Base-by-base conservation (phyloP, 2,888 invertebrate genomes). In the Euzophera pinguis region DNA sequence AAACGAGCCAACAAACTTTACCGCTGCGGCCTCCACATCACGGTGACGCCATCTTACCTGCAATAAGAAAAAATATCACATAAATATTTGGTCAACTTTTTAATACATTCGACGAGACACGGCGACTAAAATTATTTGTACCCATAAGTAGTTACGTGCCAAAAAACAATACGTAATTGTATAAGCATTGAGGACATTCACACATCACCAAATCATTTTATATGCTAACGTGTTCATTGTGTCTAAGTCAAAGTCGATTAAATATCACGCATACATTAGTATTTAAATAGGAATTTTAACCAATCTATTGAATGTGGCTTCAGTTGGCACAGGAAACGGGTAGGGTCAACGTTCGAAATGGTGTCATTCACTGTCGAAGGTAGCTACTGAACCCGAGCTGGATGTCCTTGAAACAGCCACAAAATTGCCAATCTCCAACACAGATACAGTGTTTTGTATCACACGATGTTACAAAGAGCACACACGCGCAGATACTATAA, bases 341-440 rank as follows among this genome's bases (percentile, higher is more conserved):
- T 63, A 71, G 75, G 88, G 84, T 90, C 88, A 88, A 88, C 71
- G 89, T 68, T 76, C 89, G 74, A 74, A 84, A 80, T 86, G 80
- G 80, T 88, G 89, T 86, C 86, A 71, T 87, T 88, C 83, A 82
- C 85, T 71, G 84, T 71, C 67, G 75, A 77, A 82, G 80, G 82
- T 83, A 85, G 85, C 81, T 82, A 84, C 87, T 81, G 85, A 89
- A 89, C 90, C 76, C 81, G 68, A 68, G 76, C 78, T 70, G 74
- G 86, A 71, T 73, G 90, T 87, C 90, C 91, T 91, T 91, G 90
- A 82, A 78, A 68, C 67, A 61, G 70, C 74, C 78, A 73, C 78
- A 71, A 66, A 84, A 78, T 85, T 67, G 80, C 77, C 82, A 81
- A 80, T 75, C 76, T 72, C 75, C 68, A 80, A 77, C 75, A 80